A percentile compares a stretch with the other conserved stretches of the same genome.
Conservation (phyloP, 2,113 vertebrate species). For the Rhea pennata region DNA sequence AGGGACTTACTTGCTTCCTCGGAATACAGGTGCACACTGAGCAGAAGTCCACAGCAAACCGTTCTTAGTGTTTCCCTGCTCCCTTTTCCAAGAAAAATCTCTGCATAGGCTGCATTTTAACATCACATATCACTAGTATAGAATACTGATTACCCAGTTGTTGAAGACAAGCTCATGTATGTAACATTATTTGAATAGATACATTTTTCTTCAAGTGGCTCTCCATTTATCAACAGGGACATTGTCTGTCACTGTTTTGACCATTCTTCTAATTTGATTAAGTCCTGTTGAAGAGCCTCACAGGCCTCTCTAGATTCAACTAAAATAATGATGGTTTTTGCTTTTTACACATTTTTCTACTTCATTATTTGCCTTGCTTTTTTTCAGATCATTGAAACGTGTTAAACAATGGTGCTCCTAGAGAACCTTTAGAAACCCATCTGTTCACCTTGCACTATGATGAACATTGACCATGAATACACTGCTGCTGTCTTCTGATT, state of each 20-base stretch:
- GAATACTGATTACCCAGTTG: background rate
- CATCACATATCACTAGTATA: background rate
- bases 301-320: background rate
- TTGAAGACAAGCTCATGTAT: background rate
- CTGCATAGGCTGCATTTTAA: background rate
- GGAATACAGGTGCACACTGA: background rate
- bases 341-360: background rate
- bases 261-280: background rate
- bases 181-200: background rate
- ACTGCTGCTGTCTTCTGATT: background rate
- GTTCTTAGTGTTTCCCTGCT: background rate
- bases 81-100: background rate
- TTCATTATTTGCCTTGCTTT: background rate
- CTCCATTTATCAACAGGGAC: background rate
- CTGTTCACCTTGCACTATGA: background rate
- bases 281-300: background rate
- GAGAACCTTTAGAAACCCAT: background rate
- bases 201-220: background rate
- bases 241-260: background rate
- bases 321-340: background rate
- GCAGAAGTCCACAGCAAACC: background rate
- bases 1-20: background rate
- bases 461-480: background rate
- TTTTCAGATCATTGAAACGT: background rate
- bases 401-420: background rate